Base-by-base conservation (phyloP, 2,113 vertebrate genomes). In the Theristicus caerulescens region DNA sequence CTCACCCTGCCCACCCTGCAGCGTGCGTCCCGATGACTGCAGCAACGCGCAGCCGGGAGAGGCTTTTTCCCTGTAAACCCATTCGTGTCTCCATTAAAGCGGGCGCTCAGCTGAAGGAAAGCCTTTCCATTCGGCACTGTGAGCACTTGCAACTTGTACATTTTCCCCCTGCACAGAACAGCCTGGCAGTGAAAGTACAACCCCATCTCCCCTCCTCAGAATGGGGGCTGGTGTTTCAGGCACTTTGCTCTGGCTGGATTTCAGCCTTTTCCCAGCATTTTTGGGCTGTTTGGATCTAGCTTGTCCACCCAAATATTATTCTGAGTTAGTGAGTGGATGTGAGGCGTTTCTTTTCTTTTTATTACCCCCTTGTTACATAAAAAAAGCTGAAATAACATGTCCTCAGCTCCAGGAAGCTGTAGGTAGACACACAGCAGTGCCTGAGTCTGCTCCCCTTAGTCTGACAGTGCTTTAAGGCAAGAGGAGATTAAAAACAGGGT, bases 181-280 rank as follows among this genome's bases (percentile, higher is more conserved):
- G n/a, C 34, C n/a, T 0, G 2, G 54, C 42, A 42, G 34, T 5
- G 3, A 46, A 46, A 24, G 0, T 4, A 4, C 7, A 40, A 0
- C 7, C 11, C 8, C 24, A 15, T 3, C 7, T 27, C 20, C 46
- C 10, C 6, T 27, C 11, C 61, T 24, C 8, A 0, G 24, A 67
- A 8, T 1, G 7, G 29, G 44, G 31, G 4, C 42, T 71, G 76
- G 6, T 29, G 13, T 10, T 58, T 51, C n/a, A 6, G 44, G 57
- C 44, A 15, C 1, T 5, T 46, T 17, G 8, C n/a, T 70, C 32
- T 49, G 70, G 9, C 46, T 71, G 27, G 7, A 20, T 71, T 36
- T 57, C 65, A 54, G 4, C 73, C 5, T 29, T 62, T 52, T 9
- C 13, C 13, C 14, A 24, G 31, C 3, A 0, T n/a, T 62, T 62